phyloP scores from a whole-genome alignment of 2,113 vertebrate genomes.

The Aramus guarauna region DNA sequence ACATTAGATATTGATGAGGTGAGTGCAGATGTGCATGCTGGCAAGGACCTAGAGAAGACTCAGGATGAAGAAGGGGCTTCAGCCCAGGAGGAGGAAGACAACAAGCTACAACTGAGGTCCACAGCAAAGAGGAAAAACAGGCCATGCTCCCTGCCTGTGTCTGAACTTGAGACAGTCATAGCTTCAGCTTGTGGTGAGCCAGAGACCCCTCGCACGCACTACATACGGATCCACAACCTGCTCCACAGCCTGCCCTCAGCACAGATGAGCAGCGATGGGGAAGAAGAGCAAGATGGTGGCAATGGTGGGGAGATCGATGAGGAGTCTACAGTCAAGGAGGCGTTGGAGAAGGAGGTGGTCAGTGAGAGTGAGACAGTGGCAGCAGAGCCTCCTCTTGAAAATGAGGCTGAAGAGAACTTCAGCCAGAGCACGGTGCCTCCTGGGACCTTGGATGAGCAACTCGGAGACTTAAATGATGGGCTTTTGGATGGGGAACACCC shows the following conservation, averaged over 20 bases:
- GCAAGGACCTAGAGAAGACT: slow-evolving; percentile 53
- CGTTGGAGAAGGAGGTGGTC: slow-evolving; percentile 66
- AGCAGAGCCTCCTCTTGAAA: slow-evolving; percentile 58
- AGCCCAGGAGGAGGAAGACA: slow-evolving; percentile 50
- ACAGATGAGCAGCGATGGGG: slow-evolving; percentile 63
- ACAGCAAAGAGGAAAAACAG: slow-evolving; percentile 82
- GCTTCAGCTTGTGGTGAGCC: slow-evolving; percentile 90
- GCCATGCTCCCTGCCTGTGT: slow-evolving; percentile 92
- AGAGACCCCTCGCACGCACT: slow-evolving; percentile 93
- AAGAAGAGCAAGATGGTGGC: slow-evolving; percentile 65
- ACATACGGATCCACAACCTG: slow-evolving; percentile 94
- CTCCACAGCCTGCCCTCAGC: slow-evolving; percentile 93
- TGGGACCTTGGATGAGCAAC: slow-evolving; percentile 78
- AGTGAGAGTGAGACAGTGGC: slow-evolving; percentile 73
- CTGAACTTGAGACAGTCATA: slow-evolving; percentile 93
- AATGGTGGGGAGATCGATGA: slow-evolving; percentile 56
- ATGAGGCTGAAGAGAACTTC: slow-evolving; percentile 44
- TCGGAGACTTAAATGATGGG: slow-evolving; percentile 76
- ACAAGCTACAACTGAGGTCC: slow-evolving; percentile 67
- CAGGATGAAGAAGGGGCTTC: slow-evolving; percentile 51
- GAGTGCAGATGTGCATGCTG: slow-evolving; percentile 13
- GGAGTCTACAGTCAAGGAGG: slow-evolving; percentile 74
- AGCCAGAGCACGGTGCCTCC: slow-evolving; percentile 71
- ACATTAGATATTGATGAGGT: slow-evolving; percentile 28
- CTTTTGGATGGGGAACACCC: slow-evolving; percentile 77